Base-by-base conservation (phyloP, 2,888 invertebrate genomes). In the Drosophila ochracea region DNA sequence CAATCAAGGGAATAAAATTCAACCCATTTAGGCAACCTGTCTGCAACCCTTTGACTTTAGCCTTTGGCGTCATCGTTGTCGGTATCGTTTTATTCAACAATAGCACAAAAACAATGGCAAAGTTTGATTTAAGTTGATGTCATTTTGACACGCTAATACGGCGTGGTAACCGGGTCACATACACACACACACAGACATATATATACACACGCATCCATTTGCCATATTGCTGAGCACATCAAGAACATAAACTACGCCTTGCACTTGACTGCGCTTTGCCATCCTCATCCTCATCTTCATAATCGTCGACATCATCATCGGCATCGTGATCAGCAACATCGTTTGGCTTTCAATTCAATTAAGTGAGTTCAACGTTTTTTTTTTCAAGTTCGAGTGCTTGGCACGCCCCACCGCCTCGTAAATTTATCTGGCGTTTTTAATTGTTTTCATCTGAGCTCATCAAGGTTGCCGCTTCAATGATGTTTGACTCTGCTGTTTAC, bases 121-220 rank as follows among this genome's bases (percentile, higher is more conserved):
- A 85, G 83, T 82, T 83, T 84, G 88, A 88, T 88, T 87, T 88
- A 76, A 80, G 83, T 79, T 85, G 79, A 87, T 86, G 82, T 81
- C 77, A 76, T 68, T 78, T 75, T 78, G 88, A 78, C 86, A 87
- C 86, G 88, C 86, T 76, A 88, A 82, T 83, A 71, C 70, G 65
- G 78, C 75, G 75, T 78, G 75, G 66, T 78, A 80, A 76, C 60
- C 75, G 65, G 82, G 75, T 72, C 75, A 83, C 84, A 82, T 31
- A 52, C 52, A 35, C 21, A 30, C 41, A 43, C n/a, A 16, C 6
- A 10, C 11, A 43, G 1, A 13, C 0, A 43, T 30, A 13, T 2
- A 54, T 2, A 53, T 2, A 9, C 35, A 62, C 55, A 61, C 28
- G 30, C 37, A 62, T 74, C 66, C 73, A 82, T 78, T 84, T 83